Percentiles rank a stretch among this genome's conserved stretches.
phyloP scores from a whole-genome alignment of 2,797 vertebrate genomes.

The Pelodytes ibericus region DNA sequence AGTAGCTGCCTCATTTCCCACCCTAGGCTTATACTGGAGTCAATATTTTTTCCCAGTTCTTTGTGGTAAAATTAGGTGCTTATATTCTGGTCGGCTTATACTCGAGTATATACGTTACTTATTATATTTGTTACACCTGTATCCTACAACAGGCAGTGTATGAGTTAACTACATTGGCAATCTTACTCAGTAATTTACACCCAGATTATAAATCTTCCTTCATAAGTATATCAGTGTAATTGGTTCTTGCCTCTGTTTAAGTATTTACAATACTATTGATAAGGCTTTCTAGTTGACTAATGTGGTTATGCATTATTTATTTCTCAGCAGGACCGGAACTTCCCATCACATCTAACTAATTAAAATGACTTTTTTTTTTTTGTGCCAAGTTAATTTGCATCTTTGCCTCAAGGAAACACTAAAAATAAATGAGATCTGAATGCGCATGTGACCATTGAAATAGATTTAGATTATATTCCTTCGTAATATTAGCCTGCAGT shows the following conservation, averaged over 20 bases:
- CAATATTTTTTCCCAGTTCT: no score
- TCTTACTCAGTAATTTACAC: not conserved
- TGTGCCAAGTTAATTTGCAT: constrained; percentile 21
- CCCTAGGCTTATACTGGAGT: no score
- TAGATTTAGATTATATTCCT: not conserved
- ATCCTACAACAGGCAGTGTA: not conserved
- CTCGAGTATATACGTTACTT: no score
- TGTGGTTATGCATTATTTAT: constrained; percentile 46
- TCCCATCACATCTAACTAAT: constrained; percentile 34
- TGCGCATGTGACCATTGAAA: constrained; percentile 9
- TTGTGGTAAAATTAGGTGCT: no score
- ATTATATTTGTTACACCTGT: no score
- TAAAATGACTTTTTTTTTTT: constrained; percentile 35
- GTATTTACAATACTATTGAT: constrained; percentile 31
- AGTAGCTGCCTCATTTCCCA: no score
- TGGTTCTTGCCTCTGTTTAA: constrained; percentile 25
- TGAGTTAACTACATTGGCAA: not conserved
- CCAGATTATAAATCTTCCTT: constrained; percentile 21
- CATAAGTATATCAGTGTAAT: constrained; percentile 41
- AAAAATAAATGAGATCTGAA: constrained; percentile 24
- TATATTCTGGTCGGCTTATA: no score
- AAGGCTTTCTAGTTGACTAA: constrained; percentile 34
- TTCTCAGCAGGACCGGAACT: not conserved
- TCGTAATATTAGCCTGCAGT: constrained; percentile 2
- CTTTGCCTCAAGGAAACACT: constrained; percentile 28